Base-by-base conservation (phyloP, 2,113 vertebrate genomes). In the Aramus guarauna region DNA sequence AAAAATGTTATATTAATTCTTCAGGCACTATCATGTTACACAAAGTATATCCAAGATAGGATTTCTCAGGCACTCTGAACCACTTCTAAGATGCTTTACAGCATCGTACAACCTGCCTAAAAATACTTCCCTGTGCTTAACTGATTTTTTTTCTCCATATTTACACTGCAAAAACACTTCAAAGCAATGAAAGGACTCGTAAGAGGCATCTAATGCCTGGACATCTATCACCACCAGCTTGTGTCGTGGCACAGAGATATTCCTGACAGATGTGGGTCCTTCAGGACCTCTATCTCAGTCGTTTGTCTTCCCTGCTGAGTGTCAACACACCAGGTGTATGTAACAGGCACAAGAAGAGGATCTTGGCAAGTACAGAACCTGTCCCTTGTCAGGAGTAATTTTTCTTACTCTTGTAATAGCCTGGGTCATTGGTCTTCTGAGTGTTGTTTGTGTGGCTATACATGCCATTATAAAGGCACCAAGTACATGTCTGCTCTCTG, bases 21-120 rank as follows among this genome's bases (percentile, higher is more conserved):
- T 23, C 95, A 97, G 87, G 86, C 97, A n/a, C 86, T 95, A 7
- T 96, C 78, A 34, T 75, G 91, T 23, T 97, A 96, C 26, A 53
- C 82, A 80, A 96, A 72, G 15, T 88, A 39, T 39, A 47, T 96
- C 58, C 81, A 88, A 74, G 88, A 92, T 5, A 72, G 16, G 12
- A 87, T 97, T 59, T 93, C 96, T 74, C 73, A 91, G 72, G 47
- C 58, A 16, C 32, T 81, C 41, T 53, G 41, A 90, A 59, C 6
- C 37, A 43, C 96, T 91, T 69, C 45, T 58, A 95, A 97, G 97
- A 96, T 97, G 93, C 16, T 85, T 47, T 37, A 34, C 55, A 73
- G 9, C 56, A 69, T 29, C 92, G 5, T 67, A 37, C 9, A n/a
- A 2, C 5, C 34, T 58, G 26, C 24, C 63, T 52, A 88, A 62